Conservation (phyloP, 2,797 vertebrate species). For the Bradypodion ventrale region DNA sequence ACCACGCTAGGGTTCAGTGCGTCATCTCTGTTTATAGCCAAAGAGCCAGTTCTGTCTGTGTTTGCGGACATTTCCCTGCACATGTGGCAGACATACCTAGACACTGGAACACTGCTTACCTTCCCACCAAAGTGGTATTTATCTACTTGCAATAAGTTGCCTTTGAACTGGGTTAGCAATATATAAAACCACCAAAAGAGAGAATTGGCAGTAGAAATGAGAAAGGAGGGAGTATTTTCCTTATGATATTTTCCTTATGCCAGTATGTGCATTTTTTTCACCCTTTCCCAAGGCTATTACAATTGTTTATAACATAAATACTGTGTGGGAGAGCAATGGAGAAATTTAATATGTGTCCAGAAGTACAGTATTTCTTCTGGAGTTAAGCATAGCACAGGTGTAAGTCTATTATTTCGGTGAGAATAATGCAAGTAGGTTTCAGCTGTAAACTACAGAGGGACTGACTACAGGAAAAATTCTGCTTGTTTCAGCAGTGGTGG, state of each 20-base stretch:
- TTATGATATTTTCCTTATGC: background rate
- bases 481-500: background rate
- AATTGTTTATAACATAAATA: background rate
- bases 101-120: no score
- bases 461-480: background rate
- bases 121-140: no score
- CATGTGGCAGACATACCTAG: no score
- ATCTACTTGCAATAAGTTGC: no score
- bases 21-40: no score
- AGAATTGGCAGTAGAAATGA: background rate
- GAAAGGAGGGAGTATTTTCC: no score
- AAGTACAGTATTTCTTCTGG: conserved; percentile 22
- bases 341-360: background rate
- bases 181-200: background rate
- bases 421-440: conserved; percentile 51
- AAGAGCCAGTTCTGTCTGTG: no score
- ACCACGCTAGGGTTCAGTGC: no score
- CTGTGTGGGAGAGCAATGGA: background rate
- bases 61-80: no score
- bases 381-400: conserved; percentile 44
- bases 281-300: background rate
- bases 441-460: background rate
- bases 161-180: background rate
- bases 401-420: conserved; percentile 50
- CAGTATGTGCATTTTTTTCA: background rate